Conservation (phyloP, 2,888 invertebrate genomes). For the Cacoxenus indagator region DNA sequence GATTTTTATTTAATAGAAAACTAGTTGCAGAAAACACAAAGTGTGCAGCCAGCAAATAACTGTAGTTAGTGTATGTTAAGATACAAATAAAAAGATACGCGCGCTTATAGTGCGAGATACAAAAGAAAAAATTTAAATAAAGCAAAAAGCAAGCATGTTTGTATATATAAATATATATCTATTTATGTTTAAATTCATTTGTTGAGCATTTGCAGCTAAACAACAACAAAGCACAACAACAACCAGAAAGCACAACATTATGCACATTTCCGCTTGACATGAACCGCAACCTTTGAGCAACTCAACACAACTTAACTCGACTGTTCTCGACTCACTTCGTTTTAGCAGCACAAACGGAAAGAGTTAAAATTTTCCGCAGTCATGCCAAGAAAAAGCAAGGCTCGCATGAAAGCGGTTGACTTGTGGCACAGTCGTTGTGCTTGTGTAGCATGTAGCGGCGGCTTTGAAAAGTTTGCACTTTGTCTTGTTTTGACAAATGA, state of each 20-base stretch:
- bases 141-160: not conserved
- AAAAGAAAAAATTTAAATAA: not conserved
- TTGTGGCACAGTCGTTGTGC: not conserved
- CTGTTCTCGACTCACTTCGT: too few relatives aligned
- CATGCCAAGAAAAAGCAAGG: not conserved
- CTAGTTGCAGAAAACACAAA: not conserved
- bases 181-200: slow-evolving; percentile 1
- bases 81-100: not conserved
- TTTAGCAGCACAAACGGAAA: not conserved
- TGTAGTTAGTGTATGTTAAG: not conserved
- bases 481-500: slow-evolving; percentile 22
- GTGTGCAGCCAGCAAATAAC: slow-evolving; percentile 6
- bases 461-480: slow-evolving; percentile 16
- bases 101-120: not conserved
- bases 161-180: not conserved
- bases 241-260: not conserved
- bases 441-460: not conserved
- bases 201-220: slow-evolving; percentile 1
- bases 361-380: slow-evolving; percentile 3
- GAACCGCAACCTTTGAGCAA: slow-evolving; percentile 17
- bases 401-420: not conserved
- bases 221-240: not conserved
- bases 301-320: not conserved
- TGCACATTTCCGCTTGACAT: slow-evolving; percentile 16
- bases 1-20: slow-evolving; percentile 14